A percentile compares a stretch with the other conserved stretches of the same genome.
Evolutionary conservation across 2,797 vertebrate species (phyloP).

Genomic region (Manis javanica): DNA sequence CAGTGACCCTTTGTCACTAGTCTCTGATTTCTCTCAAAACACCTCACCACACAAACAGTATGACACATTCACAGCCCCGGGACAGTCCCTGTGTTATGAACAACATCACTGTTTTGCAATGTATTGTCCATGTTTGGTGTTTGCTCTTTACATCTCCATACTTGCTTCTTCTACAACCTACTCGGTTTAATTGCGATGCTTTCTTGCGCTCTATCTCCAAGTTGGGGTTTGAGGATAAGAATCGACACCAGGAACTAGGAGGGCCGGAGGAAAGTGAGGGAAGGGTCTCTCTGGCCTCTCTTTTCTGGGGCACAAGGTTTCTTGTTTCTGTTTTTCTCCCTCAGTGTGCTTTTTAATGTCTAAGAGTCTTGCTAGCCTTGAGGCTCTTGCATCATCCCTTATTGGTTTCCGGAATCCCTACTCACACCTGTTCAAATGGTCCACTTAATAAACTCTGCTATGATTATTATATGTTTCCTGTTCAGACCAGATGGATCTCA

Average conservation of each 20-base stretch:
- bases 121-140: not conserved
- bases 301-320: not conserved
- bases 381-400: not conserved
- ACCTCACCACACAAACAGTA: not conserved
- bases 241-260: not conserved
- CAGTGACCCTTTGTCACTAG: not conserved
- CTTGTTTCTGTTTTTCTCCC: not conserved
- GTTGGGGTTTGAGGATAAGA: not conserved
- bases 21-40: not conserved
- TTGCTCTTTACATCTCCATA: not conserved
- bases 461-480: not conserved
- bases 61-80: too few relatives aligned
- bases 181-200: too few relatives aligned
- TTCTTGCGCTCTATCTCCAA: not conserved
- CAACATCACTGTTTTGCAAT: not conserved
- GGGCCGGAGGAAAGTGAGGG: not conserved
- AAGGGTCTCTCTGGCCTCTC: too few relatives aligned
- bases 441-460: not conserved
- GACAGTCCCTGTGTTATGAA: not conserved
- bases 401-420: not conserved
- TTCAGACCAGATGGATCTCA: not conserved
- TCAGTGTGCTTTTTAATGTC: not conserved
- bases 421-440: not conserved
- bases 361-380: not conserved
- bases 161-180: too few relatives aligned